Evolutionary conservation across 2,888 invertebrate species (phyloP).

Genomic region (Lochmaea crataegi): DNA sequence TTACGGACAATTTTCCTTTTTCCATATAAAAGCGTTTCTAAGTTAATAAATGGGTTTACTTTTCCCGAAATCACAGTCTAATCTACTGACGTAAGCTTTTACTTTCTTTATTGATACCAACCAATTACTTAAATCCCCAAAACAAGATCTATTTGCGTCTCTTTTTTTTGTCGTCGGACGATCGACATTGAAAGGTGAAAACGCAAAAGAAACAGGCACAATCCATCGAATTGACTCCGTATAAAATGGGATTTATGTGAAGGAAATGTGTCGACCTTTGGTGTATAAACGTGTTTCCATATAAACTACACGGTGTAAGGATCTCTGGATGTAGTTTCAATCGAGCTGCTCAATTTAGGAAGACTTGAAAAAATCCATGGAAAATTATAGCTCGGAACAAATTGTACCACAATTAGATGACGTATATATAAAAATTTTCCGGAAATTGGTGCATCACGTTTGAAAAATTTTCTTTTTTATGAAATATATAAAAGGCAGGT

Average conservation of each 20-base stretch:
- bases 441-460: too few species aligned
- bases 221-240: not conserved
- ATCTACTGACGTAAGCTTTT: not conserved
- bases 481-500: too few species aligned
- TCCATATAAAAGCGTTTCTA: not conserved
- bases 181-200: not conserved
- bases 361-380: too few species aligned
- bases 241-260: slow-evolving; percentile 1
- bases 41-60: not conserved
- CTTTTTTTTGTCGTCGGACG: not conserved
- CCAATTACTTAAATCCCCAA: not conserved
- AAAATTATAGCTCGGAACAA: too few species aligned
- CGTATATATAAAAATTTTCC: too few species aligned
- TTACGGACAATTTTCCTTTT: not conserved
- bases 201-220: not conserved
- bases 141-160: not conserved
- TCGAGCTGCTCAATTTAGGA: too few species aligned
- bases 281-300: not conserved
- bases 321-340: not conserved
- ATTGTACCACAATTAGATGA: too few species aligned
- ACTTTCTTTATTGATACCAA: not conserved
- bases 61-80: not conserved
- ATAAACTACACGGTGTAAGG: not conserved
- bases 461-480: too few species aligned
- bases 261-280: not conserved